Evolutionary conservation across 2,888 invertebrate species (phyloP).

Genomic region (Drosophila parthenogenetica): DNA sequence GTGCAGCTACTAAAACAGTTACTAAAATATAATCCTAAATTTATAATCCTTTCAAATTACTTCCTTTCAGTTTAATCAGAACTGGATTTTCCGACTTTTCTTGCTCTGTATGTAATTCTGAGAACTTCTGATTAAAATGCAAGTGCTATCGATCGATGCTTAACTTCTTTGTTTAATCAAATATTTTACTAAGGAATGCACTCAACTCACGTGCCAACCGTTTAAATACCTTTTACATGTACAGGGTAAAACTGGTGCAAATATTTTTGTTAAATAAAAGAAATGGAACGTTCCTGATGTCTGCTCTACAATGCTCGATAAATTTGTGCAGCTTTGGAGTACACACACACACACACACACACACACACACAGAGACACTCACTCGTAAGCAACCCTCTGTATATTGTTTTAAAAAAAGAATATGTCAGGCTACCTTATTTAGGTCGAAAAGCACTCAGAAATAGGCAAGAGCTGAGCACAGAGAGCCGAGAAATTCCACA

Average conservation of each 20-base stretch:
- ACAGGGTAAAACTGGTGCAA: constrained; percentile 9
- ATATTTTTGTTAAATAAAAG: constrained; percentile 43
- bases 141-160: too few relatives aligned
- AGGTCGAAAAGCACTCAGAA: constrained; percentile 74
- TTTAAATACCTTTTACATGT: neutral
- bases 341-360: neutral
- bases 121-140: too few relatives aligned
- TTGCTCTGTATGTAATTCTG: too few relatives aligned
- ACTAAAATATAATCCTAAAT: too few relatives aligned
- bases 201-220: neutral
- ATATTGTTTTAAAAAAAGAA: constrained; percentile 59
- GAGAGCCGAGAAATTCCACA: constrained; percentile 34
- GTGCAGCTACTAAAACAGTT: neutral
- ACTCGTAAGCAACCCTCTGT: constrained; percentile 7
- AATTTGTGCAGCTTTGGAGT: constrained; percentile 35
- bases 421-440: constrained; percentile 54
- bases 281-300: constrained; percentile 23
- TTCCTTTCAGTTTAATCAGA: too few relatives aligned
- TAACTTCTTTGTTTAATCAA: neutral
- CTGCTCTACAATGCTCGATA: constrained; percentile 46
- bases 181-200: neutral
- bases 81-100: too few relatives aligned
- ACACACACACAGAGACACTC: constrained; percentile 9
- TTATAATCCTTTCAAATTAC: too few relatives aligned
- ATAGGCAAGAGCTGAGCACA: constrained; percentile 48